These are phyloP conservation scores for Ischnus inquisitorius DNA, from an alignment of 2,888 invertebrate species.

Conservation along the genomic window DNA sequence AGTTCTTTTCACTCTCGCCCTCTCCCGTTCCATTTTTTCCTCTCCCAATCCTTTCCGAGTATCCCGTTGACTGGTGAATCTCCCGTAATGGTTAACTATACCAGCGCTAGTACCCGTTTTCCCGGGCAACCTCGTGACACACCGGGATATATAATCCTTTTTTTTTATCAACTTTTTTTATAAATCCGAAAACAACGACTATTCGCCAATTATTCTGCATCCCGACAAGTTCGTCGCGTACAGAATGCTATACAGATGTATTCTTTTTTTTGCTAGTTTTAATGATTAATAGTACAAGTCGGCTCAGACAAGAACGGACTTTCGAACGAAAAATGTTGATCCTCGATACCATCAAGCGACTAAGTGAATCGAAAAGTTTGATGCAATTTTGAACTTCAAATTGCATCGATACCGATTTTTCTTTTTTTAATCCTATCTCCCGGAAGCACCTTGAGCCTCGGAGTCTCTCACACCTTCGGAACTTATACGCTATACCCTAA, in stretches of 20 bases:
- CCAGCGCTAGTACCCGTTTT: background rate
- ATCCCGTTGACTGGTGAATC: background rate
- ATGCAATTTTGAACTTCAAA: conserved; percentile 37
- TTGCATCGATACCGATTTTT: background rate
- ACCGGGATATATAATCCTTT: background rate
- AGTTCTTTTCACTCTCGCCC: conserved; percentile 58
- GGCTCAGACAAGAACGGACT: background rate
- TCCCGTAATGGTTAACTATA: background rate
- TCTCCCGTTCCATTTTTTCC: conserved; percentile 39
- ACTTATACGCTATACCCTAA: background rate
- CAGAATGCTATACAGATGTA: too few species aligned
- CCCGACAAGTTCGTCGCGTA: background rate
- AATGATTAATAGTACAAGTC: background rate
- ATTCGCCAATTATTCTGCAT: background rate
- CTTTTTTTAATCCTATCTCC: conserved; percentile 29
- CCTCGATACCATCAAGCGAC: conserved; percentile 6
- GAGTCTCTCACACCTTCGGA: background rate
- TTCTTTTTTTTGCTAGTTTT: background rate
- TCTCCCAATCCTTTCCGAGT: conserved; percentile 9
- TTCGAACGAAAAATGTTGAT: background rate
- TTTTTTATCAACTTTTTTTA: conserved; percentile 1
- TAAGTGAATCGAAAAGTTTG: conserved; percentile 23
- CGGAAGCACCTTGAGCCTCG: background rate
- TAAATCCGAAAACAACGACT: background rate
- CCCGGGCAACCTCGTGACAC: background rate